Evolutionary conservation across 1,140 invertebrate species (phyloP), one percentile per base, ranked within the genome.

Genomic region (Hermetia illucens): DNA sequence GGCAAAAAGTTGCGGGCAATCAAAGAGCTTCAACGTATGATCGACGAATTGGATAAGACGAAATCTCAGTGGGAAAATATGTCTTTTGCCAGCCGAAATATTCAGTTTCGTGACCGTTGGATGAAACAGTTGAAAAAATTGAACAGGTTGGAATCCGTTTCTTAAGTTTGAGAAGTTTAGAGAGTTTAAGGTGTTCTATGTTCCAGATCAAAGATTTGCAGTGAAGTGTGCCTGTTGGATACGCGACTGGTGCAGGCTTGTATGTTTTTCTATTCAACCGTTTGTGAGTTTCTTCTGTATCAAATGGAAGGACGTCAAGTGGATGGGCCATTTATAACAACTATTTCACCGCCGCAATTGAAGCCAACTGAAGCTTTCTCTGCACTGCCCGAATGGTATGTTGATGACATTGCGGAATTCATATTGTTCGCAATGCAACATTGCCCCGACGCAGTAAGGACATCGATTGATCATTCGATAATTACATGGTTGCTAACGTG

Each of bases 391-490:
- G 92, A 97, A 63, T 95, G 89, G 82, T 95, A 93, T 5, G 77
- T 95, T 32, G 92, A 96, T 59, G 92, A 97, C 61, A 82, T 96
- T 40, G 89, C 91, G 13, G 91, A 96, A 59, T 93, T 93, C 63
- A 71, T 95, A 46, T 74, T 93, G 10, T 94, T 95, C 55, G 75
- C 80, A 5, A 71, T 94, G 49, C 89, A 93, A 84, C 92, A 51
- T 65, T 71, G 43, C 55, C 90, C 86, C 4, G 66, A 70, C 44
- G 71, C 84, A 18, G 72, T 92, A 6, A 70, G 77, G 3, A 79
- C 80, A 43, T 74, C 77, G 45, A 75, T 86, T 53, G 84, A 87
- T 49, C 77, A 86, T 49, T 75, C 80, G 9, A 69, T 95, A 24
- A 77, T 94, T 22, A 82, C 84, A 10, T 89, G 91, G 77, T 62